These are phyloP conservation scores for Trachymyrmex septentrionalis DNA, from an alignment of 1,140 invertebrate species.

Conservation along the genomic window DNA sequence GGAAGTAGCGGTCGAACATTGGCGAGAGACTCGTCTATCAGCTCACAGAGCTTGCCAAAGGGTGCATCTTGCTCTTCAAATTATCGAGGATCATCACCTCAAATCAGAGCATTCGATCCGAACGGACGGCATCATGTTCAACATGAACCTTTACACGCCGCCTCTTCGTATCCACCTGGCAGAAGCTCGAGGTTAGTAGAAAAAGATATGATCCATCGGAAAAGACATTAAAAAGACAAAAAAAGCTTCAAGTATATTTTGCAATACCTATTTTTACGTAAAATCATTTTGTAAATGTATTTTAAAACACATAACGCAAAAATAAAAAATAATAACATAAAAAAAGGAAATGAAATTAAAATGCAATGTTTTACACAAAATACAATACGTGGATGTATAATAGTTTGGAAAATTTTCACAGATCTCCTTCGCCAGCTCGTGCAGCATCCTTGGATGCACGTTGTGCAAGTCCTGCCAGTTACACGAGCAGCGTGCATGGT, in stretches of 20 bases:
- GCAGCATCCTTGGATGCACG: conserved; percentile 92
- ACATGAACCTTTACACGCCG: conserved; percentile 84
- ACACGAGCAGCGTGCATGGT: conserved; percentile 74
- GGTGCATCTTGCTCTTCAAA: conserved; percentile 89
- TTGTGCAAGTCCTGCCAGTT: conserved; percentile 86
- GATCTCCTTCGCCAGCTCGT: conserved; percentile 91
- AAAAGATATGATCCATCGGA: background rate
- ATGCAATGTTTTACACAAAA: too few relatives aligned
- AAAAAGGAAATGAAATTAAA: too few relatives aligned
- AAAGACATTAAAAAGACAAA: too few relatives aligned
- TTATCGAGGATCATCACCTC: conserved; percentile 92
- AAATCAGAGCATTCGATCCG: conserved; percentile 92
- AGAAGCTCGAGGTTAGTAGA: conserved; percentile 81
- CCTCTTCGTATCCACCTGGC: conserved; percentile 85
- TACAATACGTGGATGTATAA: background rate
- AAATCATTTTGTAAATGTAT: too few relatives aligned
- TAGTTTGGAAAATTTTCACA: conserved; percentile 65
- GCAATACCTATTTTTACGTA: too few relatives aligned
- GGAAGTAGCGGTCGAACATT: conserved; percentile 72
- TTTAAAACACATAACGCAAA: too few relatives aligned
- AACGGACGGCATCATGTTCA: conserved; percentile 88
- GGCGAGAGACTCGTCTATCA: conserved; percentile 91
- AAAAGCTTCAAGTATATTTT: too few relatives aligned
- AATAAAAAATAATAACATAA: too few relatives aligned
- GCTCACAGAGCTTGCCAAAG: conserved; percentile 93